Conservation (phyloP, 2,888 invertebrate genomes). For the Meghimatium bilineatum region DNA sequence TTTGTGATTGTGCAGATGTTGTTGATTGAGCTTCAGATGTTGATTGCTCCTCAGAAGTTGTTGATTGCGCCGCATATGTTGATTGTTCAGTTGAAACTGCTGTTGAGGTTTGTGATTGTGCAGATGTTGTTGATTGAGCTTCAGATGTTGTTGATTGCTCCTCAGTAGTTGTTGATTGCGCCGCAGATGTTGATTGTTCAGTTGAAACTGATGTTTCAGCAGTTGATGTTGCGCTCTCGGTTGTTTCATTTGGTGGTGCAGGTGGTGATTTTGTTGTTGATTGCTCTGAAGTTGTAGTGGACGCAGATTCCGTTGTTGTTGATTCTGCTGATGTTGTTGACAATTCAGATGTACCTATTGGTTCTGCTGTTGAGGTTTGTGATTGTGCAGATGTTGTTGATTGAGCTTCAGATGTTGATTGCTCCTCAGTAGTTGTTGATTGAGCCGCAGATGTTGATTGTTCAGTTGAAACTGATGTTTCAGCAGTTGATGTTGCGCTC, state of each 20-base stretch:
- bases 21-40: not conserved
- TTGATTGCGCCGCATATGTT: not conserved
- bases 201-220: not conserved
- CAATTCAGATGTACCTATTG: too few relatives aligned
- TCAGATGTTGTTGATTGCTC: not conserved
- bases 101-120: too few relatives aligned
- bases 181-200: not conserved
- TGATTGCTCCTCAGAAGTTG: not conserved
- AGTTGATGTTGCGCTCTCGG: not conserved
- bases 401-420: too few relatives aligned
- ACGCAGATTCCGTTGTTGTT: too few relatives aligned
- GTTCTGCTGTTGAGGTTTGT: too few relatives aligned
- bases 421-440: not conserved
- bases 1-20: too few relatives aligned
- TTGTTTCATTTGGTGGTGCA: not conserved
- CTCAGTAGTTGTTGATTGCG: not conserved
- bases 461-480: not conserved
- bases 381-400: too few relatives aligned
- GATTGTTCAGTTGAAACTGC: not conserved
- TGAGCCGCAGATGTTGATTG: not conserved
- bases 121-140: not conserved
- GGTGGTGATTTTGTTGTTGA: not conserved
- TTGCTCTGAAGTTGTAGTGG: too few relatives aligned
- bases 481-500: not conserved
- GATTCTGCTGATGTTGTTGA: too few relatives aligned